Evolutionary conservation across 2,797 vertebrate species (phyloP).

Genomic region (Pangasius mekongensis): DNA sequence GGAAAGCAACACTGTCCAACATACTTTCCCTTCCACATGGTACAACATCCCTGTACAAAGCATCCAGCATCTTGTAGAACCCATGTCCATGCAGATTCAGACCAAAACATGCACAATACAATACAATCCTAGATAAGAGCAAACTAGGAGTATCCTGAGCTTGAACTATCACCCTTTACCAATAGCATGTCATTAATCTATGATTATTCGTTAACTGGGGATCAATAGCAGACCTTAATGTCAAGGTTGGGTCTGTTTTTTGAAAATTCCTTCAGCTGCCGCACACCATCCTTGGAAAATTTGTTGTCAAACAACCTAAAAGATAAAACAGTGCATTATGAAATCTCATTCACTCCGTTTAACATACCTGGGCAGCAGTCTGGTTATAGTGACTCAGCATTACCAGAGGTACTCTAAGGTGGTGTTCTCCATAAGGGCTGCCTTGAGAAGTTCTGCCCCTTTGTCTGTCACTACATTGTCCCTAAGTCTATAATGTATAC

Average conservation of each 20-base stretch:
- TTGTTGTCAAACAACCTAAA: conserved; percentile 65
- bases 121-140: neutral
- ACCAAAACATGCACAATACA: no score
- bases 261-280: conserved; percentile 58
- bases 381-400: conserved; percentile 20
- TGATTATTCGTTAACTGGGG: neutral
- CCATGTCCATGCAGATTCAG: neutral
- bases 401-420: conserved; percentile 64
- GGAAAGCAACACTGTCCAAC: neutral
- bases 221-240: conserved; percentile 63
- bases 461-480: conserved; percentile 64
- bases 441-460: conserved; percentile 61
- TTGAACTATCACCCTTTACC: neutral
- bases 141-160: neutral
- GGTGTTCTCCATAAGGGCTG: conserved; percentile 58
- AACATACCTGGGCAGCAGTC: neutral
- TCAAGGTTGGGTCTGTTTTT: conserved; percentile 56
- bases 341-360: neutral
- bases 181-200: neutral
- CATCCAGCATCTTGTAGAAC: neutral
- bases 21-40: neutral
- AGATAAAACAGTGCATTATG: conserved; percentile 1
- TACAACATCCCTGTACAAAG: neutral
- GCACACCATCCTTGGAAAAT: conserved; percentile 59
- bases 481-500: conserved; percentile 53